Conservation (phyloP, 2,888 invertebrate genomes). For the Diabrotica balteata region DNA sequence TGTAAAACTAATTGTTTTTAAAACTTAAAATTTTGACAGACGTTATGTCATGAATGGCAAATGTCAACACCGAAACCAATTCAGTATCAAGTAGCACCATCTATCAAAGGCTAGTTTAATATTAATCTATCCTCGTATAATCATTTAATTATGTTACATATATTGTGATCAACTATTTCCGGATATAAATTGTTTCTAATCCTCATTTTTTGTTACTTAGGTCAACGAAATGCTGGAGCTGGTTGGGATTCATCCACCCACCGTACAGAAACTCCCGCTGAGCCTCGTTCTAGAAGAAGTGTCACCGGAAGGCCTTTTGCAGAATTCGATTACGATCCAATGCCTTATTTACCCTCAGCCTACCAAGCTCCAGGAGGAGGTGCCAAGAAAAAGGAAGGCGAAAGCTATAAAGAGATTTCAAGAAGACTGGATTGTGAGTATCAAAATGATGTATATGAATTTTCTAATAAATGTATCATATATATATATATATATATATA, state of each 20-base stretch:
- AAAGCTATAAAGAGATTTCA: slow-evolving; percentile 57
- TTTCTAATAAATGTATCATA: no score
- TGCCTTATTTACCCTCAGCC: slow-evolving; percentile 48
- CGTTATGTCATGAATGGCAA: no score
- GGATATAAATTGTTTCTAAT: no score
- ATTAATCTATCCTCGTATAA: no score
- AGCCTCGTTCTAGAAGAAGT: slow-evolving; percentile 39
- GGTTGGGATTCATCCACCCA: slow-evolving; percentile 31
- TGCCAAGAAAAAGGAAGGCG: slow-evolving; percentile 57
- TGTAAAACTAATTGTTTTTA: no score
- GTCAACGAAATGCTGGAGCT: slow-evolving; percentile 7
- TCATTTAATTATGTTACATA: no score
- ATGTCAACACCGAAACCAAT: no score
- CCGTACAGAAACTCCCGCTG: slow-evolving; percentile 18
- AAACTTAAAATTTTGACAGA: no score
- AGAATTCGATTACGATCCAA: slow-evolving; percentile 47
- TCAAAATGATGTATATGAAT: neutral
- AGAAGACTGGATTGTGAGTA: slow-evolving; percentile 57
- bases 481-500: no score
- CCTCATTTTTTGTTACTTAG: slow-evolving; percentile 6
- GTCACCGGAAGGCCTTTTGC: slow-evolving; percentile 43
- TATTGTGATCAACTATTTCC: no score
- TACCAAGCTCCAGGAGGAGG: slow-evolving; percentile 42
- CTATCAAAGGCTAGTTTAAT: no score
- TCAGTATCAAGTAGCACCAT: no score